These are phyloP conservation scores for Troides helena DNA, from an alignment of 2,888 invertebrate species.

Conservation along the genomic window DNA sequence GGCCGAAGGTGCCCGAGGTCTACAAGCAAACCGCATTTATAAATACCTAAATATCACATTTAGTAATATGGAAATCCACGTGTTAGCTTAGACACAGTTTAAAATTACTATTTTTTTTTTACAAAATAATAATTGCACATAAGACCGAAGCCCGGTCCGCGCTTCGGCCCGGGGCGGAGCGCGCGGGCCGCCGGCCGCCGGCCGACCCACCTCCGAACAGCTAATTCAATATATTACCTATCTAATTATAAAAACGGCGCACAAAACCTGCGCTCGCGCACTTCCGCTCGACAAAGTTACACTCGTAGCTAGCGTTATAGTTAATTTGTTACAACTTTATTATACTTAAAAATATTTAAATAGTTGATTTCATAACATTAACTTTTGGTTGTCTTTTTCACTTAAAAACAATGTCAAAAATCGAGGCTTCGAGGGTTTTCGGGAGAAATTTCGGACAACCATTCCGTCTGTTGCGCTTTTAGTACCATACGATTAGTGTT, in stretches of 20 bases:
- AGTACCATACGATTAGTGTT: constrained; percentile 26
- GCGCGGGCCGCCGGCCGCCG: constrained; percentile 50
- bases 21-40: constrained; percentile 70
- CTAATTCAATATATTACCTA: constrained; percentile 81
- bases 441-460: constrained; percentile 69
- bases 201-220: constrained; percentile 63
- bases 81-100: constrained; percentile 78
- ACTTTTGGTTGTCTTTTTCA: constrained; percentile 79
- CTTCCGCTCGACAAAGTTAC: constrained; percentile 80
- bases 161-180: constrained; percentile 11
- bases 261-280: constrained; percentile 78
- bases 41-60: constrained; percentile 81
- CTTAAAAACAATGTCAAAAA: constrained; percentile 70
- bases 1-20: constrained; percentile 49
- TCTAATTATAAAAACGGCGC: constrained; percentile 81
- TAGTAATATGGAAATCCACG: constrained; percentile 80
- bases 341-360: constrained; percentile 77
- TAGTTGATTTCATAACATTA: constrained; percentile 78
- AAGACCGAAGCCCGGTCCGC: constrained; percentile 70
- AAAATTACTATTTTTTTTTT: constrained; percentile 72
- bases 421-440: constrained; percentile 64
- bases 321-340: constrained; percentile 79
- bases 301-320: constrained; percentile 80
- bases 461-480: constrained; percentile 45
- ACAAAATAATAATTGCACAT: constrained; percentile 81